phyloP scores from a whole-genome alignment of 2,797 vertebrate species.

The Hydrophis major region DNA sequence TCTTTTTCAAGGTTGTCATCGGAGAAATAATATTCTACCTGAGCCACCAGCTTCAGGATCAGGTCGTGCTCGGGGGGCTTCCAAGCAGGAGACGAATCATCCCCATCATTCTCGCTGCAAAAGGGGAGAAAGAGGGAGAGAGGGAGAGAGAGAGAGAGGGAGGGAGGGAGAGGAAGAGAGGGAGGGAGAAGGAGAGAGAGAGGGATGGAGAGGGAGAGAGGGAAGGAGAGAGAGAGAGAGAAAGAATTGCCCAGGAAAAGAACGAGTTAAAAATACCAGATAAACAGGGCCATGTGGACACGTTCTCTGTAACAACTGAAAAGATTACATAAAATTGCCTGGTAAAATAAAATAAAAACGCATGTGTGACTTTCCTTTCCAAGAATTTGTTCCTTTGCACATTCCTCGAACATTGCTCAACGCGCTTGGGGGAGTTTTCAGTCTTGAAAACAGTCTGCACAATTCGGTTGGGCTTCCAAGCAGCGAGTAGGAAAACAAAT shows the following conservation, averaged over 20 bases:
- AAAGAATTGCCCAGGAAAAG: background rate
- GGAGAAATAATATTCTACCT: constrained; percentile 97
- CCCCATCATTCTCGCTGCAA: constrained; percentile 86
- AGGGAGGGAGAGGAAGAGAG: no score
- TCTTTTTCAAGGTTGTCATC: constrained; percentile 98
- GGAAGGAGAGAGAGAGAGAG: no score
- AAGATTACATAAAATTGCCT: background rate
- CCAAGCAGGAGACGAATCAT: constrained; percentile 81
- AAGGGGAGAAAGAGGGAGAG: background rate
- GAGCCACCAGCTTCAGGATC: constrained; percentile 86
- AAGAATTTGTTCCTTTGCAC: background rate
- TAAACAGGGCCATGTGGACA: background rate
- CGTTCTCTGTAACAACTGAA: background rate
- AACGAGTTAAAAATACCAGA: background rate
- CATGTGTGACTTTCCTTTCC: background rate
- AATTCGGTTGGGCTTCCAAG: background rate
- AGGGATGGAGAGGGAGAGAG: background rate
- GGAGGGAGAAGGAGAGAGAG: no score
- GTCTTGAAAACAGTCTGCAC: background rate
- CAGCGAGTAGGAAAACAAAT: background rate
- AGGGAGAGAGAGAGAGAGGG: no score
- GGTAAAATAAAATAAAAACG: background rate
- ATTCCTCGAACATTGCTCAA: background rate
- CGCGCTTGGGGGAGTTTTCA: background rate
- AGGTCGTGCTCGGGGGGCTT: constrained; percentile 87